Percentiles rank a stretch among this genome's conserved stretches.
These are phyloP conservation scores for Andrena dorsata DNA, from an alignment of 2,888 invertebrate genomes.

Conservation along the genomic window DNA sequence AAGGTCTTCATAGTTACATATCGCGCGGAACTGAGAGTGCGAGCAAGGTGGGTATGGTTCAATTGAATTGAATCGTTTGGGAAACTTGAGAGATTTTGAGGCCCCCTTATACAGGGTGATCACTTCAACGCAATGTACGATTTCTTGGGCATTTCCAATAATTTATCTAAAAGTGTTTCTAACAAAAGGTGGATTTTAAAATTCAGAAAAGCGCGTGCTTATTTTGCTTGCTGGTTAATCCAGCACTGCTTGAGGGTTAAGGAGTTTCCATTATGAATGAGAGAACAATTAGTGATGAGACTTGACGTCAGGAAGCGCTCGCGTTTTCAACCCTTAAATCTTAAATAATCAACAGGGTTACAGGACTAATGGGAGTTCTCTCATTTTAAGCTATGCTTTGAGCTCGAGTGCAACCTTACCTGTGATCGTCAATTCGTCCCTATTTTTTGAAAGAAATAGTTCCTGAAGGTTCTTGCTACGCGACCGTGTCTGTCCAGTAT, in stretches of 20 bases:
- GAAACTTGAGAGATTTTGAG: neutral
- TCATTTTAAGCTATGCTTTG: neutral
- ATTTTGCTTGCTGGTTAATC: too few relatives aligned
- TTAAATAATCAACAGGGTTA: neutral
- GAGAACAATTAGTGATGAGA: conserved; percentile 1
- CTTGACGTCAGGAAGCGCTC: neutral
- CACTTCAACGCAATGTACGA: too few relatives aligned
- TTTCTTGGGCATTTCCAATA: too few relatives aligned
- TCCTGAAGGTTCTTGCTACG: conserved; percentile 26
- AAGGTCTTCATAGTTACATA: too few relatives aligned
- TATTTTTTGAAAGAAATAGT: conserved; percentile 23
- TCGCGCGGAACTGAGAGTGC: too few relatives aligned
- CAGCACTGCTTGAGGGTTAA: conserved; percentile 7
- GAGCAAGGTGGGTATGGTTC: neutral
- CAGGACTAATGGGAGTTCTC: neutral
- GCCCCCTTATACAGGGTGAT: too few relatives aligned
- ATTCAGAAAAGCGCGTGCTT: too few relatives aligned
- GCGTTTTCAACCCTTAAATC: neutral
- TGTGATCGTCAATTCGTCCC: conserved; percentile 50
- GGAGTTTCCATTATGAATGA: neutral
- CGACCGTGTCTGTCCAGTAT: conserved; percentile 9
- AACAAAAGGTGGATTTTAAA: too few relatives aligned
- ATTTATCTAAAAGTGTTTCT: too few relatives aligned
- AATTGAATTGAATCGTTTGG: neutral
- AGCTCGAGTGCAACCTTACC: conserved; percentile 16